These are phyloP conservation scores for Camelus dromedarius DNA, from an alignment of 2,113 vertebrate species.

Conservation along the genomic window DNA sequence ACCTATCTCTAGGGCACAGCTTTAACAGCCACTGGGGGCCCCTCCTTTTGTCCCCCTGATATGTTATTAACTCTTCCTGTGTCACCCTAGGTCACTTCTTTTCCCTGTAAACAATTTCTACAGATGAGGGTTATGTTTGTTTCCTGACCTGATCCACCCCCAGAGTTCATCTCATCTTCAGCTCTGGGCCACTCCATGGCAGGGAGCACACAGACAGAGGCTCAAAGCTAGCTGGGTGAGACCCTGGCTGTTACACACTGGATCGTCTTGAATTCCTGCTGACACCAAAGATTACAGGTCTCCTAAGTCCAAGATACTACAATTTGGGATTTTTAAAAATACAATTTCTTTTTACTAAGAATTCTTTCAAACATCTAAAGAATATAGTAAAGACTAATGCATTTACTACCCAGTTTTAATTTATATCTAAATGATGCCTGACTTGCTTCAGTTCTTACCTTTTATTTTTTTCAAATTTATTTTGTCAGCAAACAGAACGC, in stretches of 20 bases:
- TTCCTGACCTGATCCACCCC: background rate
- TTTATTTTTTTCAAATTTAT: background rate
- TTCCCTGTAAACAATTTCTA: background rate
- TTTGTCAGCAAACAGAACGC: background rate
- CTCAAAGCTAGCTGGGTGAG: background rate
- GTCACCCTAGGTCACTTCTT: background rate
- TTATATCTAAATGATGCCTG: background rate
- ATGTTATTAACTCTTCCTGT: background rate
- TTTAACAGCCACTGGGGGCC: background rate
- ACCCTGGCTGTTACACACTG: accelerated
- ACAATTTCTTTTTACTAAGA: background rate
- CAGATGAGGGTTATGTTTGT: background rate
- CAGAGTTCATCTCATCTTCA: background rate
- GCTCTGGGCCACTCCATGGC: background rate
- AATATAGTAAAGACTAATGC: background rate
- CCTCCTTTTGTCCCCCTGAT: background rate
- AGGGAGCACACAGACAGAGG: background rate
- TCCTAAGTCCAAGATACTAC: background rate
- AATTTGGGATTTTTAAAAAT: background rate
- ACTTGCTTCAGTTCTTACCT: background rate
- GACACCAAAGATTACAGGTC: background rate
- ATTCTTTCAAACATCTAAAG: constrained; percentile 21
- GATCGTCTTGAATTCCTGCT: background rate
- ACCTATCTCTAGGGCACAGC: background rate
- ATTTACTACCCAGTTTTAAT: background rate